Base-by-base conservation (phyloP, 2,113 vertebrate genomes). In the Heteronetta atricapilla region DNA sequence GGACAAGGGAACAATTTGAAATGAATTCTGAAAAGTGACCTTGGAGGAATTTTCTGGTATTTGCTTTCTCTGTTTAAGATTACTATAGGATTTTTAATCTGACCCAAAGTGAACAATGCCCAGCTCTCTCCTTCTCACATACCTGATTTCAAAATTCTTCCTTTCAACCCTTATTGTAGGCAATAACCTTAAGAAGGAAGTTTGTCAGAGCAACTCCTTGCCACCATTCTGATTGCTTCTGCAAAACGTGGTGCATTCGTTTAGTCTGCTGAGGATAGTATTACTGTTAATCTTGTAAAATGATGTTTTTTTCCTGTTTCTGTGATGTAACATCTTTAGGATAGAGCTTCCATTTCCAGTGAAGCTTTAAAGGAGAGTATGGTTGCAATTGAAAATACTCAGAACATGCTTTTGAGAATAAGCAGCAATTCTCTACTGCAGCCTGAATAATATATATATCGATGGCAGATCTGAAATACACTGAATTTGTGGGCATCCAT, bases 291-390 rank as follows among this genome's bases (percentile, higher is more conserved):
- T 36, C n/a, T 13, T 31, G 10, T 28, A 58, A 29, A 56, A 11
- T 23, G 2, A 0, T 17, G n/a, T 25, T 18, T 31, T n/a, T 52
- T 22, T 2, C 7, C 13, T 0, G 0, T 77, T 93, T 83, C 21
- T 1, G 0, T 84, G 3, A 19, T 52, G 13, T 34, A 21, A 20
- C 73, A 29, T 66, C 31, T 58, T 87, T 46, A 56, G 55, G 19
- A 52, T 31, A 34, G 3, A 52, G 7, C 36, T 3, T 66, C 25
- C 67, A 3, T 82, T 91, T 78, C 10, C 28, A 66, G 4, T 26
- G 34, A 29, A 78, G 36, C 55, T 68, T 46, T 60, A 10, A 50
- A 63, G 13, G 9, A 11, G 38, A 13, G 5, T 38, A 8, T 70
- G 17, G 3, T 34, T 82, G 20, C 19, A 63, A 13, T 44, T 77